phyloP scores from a whole-genome alignment of 2,113 vertebrate genomes.

The Ailuropoda melanoleuca region DNA sequence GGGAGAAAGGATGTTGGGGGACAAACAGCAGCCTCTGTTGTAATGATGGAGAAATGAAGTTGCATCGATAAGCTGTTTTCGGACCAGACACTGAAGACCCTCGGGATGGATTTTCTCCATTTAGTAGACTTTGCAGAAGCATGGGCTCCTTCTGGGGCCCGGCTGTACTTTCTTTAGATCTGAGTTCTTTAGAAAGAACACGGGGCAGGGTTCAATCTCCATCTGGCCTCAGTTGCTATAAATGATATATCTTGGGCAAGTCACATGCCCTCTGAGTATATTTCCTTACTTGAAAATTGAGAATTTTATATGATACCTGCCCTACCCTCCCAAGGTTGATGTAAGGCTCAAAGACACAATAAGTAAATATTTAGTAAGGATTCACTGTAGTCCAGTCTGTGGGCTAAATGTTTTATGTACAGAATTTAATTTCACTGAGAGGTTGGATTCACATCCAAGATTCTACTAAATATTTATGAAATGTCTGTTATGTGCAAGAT shows the following conservation, averaged over 20 bases:
- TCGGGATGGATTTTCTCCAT: not conserved
- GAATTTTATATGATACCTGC: not conserved
- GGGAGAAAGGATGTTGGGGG: not conserved
- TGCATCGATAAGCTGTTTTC: not conserved
- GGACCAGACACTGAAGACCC: not conserved
- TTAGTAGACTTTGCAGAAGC: not conserved
- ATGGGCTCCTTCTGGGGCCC: rapidly evolving
- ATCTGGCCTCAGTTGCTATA: not conserved
- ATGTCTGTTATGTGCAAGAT: not conserved
- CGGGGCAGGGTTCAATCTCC: not conserved
- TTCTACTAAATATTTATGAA: not conserved
- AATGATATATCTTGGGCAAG: not conserved
- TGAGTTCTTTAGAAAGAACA: not conserved
- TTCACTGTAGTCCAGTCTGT: not conserved
- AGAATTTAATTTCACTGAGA: not conserved
- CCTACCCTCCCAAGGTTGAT: not conserved
- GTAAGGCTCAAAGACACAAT: not conserved
- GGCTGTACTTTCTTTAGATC: not conserved
- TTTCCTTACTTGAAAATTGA: not conserved
- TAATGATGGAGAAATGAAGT: not conserved
- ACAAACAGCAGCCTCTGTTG: not conserved
- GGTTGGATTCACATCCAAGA: not conserved
- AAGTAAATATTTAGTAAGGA: not conserved
- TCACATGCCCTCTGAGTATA: not conserved
- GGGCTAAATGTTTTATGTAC: not conserved